Percentiles rank a stretch among this genome's conserved stretches.
These are phyloP conservation scores for Orussus abietinus DNA, from an alignment of 1,140 invertebrate species.

Conservation along the genomic window DNA sequence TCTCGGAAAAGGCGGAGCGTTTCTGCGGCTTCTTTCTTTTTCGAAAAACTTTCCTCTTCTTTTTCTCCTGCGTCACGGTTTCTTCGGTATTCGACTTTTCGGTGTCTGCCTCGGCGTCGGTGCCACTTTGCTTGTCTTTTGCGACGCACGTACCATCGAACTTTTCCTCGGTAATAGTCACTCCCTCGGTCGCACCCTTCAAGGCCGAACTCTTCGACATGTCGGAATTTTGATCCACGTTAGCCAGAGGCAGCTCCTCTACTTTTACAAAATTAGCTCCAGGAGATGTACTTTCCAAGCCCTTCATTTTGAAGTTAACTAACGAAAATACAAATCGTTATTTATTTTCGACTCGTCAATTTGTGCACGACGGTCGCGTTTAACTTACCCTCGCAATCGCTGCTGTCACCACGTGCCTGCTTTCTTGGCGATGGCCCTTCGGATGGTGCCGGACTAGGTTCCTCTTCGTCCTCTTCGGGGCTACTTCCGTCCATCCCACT, in stretches of 20 bases:
- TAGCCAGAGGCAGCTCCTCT: slow-evolving; percentile 28
- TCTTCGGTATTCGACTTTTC: slow-evolving; percentile 55
- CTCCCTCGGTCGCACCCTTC: slow-evolving; percentile 21
- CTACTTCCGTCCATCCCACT: slow-evolving; percentile 73
- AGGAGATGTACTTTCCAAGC: slow-evolving; percentile 42
- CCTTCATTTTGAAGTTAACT: slow-evolving; percentile 50
- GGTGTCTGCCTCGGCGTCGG: slow-evolving; percentile 52
- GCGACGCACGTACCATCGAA: no score
- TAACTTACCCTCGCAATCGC: slow-evolving; percentile 35
- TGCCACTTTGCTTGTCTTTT: slow-evolving; percentile 39
- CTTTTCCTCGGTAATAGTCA: no score
- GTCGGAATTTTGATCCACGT: slow-evolving; percentile 48
- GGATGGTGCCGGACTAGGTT: slow-evolving; percentile 45
- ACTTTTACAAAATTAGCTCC: slow-evolving; percentile 47
- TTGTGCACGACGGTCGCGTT: neutral
- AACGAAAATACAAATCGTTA: slow-evolving; percentile 1
- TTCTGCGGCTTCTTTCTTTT: slow-evolving; percentile 47
- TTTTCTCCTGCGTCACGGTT: slow-evolving; percentile 39
- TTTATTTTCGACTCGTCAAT: neutral
- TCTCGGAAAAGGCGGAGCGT: slow-evolving; percentile 25
- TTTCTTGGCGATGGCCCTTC: slow-evolving; percentile 54
- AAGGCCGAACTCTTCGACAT: slow-evolving; percentile 28
- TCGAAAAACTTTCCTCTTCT: slow-evolving; percentile 46
- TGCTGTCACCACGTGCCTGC: slow-evolving; percentile 41
- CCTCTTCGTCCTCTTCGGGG: slow-evolving; percentile 66